phyloP scores from a whole-genome alignment of 2,113 vertebrate genomes.

The Trematocara marginatum region DNA sequence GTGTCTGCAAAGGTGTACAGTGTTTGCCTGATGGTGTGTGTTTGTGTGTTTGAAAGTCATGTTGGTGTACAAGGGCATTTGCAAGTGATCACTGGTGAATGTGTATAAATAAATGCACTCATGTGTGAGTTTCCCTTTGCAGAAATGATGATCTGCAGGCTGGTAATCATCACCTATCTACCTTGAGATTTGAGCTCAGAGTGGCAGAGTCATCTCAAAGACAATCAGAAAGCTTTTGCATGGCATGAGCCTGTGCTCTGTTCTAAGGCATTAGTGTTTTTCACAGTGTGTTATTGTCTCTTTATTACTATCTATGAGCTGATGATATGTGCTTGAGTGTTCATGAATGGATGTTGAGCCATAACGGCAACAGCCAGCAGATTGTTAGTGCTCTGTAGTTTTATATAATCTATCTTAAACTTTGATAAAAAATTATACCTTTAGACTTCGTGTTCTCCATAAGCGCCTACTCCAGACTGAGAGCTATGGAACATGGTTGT shows the following conservation, averaged over 20 bases:
- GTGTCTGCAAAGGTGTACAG: neutral
- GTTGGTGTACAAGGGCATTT: constrained; percentile 4
- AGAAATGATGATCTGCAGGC: constrained; percentile 15
- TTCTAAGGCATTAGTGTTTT: constrained; percentile 6
- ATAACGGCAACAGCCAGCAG: neutral
- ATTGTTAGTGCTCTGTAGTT: constrained; percentile 1
- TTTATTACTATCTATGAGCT: neutral
- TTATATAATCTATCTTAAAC: constrained; percentile 6
- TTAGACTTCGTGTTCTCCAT: neutral
- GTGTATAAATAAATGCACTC: constrained; percentile 15
- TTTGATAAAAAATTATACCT: constrained; percentile 3
- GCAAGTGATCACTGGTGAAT: neutral
- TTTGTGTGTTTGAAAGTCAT: neutral
- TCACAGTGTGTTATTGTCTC: neutral
- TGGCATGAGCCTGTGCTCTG: constrained; percentile 1
- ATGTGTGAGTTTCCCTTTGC: constrained; percentile 23
- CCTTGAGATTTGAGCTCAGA: constrained; percentile 24
- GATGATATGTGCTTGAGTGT: neutral
- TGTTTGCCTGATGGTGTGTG: neutral
- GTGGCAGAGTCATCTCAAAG: constrained; percentile 43
- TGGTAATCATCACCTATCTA: constrained; percentile 35
- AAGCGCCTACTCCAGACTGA: neutral
- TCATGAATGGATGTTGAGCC: neutral
- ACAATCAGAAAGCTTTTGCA: constrained; percentile 11
- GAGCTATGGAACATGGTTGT: neutral